A percentile compares a stretch with the other conserved stretches of the same genome.
Conservation (phyloP, 2,888 invertebrate genomes). For the Napeogenes inachia region DNA sequence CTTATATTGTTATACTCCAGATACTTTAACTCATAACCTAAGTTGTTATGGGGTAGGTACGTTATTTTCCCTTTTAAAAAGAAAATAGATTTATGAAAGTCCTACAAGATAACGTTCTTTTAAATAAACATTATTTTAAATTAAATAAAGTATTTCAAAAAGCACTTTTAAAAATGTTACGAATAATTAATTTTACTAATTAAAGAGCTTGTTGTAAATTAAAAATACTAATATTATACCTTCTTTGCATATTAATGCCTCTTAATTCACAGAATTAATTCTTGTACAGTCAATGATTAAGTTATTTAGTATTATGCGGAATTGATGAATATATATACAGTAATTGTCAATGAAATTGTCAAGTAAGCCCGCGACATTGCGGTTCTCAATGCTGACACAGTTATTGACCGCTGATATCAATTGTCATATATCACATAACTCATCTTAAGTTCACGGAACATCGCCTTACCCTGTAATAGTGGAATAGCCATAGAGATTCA, state of each 20-base stretch:
- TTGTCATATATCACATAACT: constrained; percentile 53
- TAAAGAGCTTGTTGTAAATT: too few species aligned
- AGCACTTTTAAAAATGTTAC: too few species aligned
- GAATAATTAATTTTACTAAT: too few species aligned
- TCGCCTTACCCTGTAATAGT: constrained; percentile 48
- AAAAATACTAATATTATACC: too few species aligned
- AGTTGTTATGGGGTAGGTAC: constrained; percentile 6
- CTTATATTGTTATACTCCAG: constrained; percentile 29
- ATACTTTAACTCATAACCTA: constrained; percentile 10
- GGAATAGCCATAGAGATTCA: constrained; percentile 65
- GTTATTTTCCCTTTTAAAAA: neutral
- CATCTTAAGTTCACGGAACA: constrained; percentile 51
- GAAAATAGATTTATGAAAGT: too few species aligned
- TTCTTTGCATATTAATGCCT: too few species aligned
- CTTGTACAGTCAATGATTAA: neutral
- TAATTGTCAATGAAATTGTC: constrained; percentile 69
- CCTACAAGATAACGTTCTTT: too few species aligned
- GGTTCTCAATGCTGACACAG: constrained; percentile 48
- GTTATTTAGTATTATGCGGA: constrained; percentile 21
- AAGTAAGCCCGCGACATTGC: constrained; percentile 46
- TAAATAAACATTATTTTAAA: too few species aligned
- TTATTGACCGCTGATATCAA: constrained; percentile 72
- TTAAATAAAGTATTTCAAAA: too few species aligned
- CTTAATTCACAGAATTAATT: neutral
- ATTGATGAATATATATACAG: constrained; percentile 57